Percentiles rank a stretch among this genome's conserved stretches.
phyloP scores from a whole-genome alignment of 2,797 vertebrate genomes.

The Acipenser ruthenus region DNA sequence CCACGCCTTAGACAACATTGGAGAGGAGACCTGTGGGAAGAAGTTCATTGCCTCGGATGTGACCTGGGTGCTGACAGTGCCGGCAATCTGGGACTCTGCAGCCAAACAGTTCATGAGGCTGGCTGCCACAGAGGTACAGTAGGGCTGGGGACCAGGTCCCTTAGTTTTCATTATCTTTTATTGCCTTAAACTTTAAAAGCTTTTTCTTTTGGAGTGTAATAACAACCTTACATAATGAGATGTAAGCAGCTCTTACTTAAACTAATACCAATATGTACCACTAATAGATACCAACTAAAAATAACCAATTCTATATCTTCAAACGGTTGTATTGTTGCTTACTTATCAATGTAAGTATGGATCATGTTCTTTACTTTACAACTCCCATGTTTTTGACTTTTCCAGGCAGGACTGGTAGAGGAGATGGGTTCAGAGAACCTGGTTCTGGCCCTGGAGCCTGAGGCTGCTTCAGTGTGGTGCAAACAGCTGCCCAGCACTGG shows the following conservation, averaged over 20 bases:
- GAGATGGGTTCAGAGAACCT: conserved; percentile 26
- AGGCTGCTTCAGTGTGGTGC: conserved; percentile 31
- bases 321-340: too few species aligned
- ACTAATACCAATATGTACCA: too few species aligned
- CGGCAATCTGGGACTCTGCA: conserved; percentile 20
- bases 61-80: conserved; percentile 32
- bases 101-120: conserved; percentile 29
- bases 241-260: too few species aligned
- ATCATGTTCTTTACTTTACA: too few species aligned
- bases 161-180: too few species aligned
- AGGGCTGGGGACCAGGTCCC: too few species aligned
- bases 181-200: too few species aligned
- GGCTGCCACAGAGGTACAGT: conserved; percentile 25
- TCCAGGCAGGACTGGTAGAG: conserved; percentile 30
- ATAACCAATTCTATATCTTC: too few species aligned
- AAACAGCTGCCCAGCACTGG: conserved; percentile 28
- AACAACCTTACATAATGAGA: too few species aligned
- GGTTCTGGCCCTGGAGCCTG: conserved; percentile 30
- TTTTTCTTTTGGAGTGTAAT: too few species aligned
- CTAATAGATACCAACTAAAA: too few species aligned
- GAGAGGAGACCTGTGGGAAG: conserved; percentile 10
- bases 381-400: background rate
- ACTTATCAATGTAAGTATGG: too few species aligned
- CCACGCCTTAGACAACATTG: conserved; percentile 19
- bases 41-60: background rate